A percentile compares a stretch with the other conserved stretches of the same genome.
Evolutionary conservation across 2,113 vertebrate genomes (phyloP).

Genomic region (Ciconia stormi): DNA sequence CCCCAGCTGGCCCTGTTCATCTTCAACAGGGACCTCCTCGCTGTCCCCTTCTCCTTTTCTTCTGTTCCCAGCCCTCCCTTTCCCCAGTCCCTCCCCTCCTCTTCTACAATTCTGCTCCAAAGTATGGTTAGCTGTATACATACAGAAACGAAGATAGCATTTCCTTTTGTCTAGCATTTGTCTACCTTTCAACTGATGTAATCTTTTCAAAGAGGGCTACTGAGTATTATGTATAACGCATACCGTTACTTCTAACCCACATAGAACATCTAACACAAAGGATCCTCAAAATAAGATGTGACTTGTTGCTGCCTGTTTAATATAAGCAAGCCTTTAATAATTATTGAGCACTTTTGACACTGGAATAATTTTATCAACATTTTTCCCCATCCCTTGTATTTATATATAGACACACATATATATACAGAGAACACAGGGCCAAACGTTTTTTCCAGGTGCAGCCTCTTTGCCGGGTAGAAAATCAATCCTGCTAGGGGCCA

Average conservation of each 20-base stretch:
- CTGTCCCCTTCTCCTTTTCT: neutral
- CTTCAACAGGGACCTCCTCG: neutral
- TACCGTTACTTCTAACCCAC: rapidly evolving
- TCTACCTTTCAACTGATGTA: neutral
- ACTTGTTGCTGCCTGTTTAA: neutral
- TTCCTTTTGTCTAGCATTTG: neutral
- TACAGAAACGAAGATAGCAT: neutral
- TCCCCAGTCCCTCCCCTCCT: neutral
- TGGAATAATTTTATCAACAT: neutral
- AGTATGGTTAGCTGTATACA: neutral
- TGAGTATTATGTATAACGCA: rapidly evolving
- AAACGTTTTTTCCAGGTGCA: neutral
- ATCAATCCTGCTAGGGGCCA: neutral
- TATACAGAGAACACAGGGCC: neutral
- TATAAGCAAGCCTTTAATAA: neutral
- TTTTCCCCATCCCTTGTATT: neutral
- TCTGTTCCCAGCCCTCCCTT: neutral
- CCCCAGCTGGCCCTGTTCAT: neutral
- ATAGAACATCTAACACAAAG: neutral
- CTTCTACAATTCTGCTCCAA: neutral
- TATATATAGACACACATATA: neutral
- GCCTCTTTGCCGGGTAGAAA: neutral
- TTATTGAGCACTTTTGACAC: neutral
- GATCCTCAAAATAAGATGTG: neutral
- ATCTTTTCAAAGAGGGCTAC: neutral